These are phyloP conservation scores for Hydropsyche tenuis DNA, from an alignment of 1,140 invertebrate species.

Conservation along the genomic window DNA sequence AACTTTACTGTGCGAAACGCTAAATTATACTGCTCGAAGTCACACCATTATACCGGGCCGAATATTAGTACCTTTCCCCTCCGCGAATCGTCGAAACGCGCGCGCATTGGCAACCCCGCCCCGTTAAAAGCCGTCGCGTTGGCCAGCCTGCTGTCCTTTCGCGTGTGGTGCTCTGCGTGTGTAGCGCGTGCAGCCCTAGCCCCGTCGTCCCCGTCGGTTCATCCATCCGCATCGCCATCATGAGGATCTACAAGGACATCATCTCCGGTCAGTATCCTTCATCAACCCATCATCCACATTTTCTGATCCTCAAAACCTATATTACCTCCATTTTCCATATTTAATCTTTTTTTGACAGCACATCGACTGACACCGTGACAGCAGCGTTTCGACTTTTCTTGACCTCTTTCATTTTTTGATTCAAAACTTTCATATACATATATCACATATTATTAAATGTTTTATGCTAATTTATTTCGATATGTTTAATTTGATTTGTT, in stretches of 20 bases:
- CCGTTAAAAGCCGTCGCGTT: not conserved
- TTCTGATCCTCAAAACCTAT: not conserved
- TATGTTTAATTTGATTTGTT: no score
- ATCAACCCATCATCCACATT: no score
- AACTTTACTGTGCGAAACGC: no score
- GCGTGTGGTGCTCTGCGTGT: not conserved
- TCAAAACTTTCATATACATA: no score
- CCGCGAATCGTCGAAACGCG: not conserved
- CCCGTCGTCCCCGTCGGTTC: not conserved
- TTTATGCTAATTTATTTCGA: no score
- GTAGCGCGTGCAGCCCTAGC: not conserved
- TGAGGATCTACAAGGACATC: constrained; percentile 96
- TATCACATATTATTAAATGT: no score
- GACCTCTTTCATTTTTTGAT: no score
- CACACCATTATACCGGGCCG: no score
- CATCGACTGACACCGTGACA: not conserved
- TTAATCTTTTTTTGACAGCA: not conserved
- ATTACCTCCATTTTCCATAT: no score
- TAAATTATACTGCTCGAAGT: no score
- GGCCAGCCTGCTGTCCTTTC: not conserved
- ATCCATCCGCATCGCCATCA: constrained; percentile 56
- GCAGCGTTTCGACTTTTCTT: no score
- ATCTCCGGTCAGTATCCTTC: constrained; percentile 79
- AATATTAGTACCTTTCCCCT: no score
- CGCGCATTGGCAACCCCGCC: not conserved